phyloP scores from a whole-genome alignment of 2,797 vertebrate species.

The Sebastes nivosus region DNA sequence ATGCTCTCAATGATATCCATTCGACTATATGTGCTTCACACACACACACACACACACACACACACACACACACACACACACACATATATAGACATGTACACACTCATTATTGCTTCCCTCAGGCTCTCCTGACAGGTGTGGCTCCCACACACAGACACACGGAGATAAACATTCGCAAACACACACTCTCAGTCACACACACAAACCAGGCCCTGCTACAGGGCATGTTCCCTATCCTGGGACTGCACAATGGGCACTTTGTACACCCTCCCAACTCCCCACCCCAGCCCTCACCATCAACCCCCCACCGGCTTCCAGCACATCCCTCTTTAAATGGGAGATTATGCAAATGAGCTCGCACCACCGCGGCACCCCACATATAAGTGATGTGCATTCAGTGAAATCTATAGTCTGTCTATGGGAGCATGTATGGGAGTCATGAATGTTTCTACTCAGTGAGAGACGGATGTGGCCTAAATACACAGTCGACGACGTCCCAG shows the following conservation, averaged over 20 bases:
- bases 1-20: slow-evolving; percentile 66
- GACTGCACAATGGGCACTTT: slow-evolving; percentile 79
- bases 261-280: slow-evolving; percentile 59
- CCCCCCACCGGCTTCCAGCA: slow-evolving; percentile 71
- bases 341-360: slow-evolving; percentile 80
- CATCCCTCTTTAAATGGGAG: slow-evolving; percentile 81
- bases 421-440: slow-evolving; percentile 58
- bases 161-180: slow-evolving; percentile 43
- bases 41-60: not conserved
- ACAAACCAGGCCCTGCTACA: slow-evolving; percentile 61
- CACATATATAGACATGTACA: slow-evolving; percentile 30
- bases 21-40: slow-evolving; percentile 52
- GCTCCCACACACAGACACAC: slow-evolving; percentile 61
- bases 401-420: slow-evolving; percentile 64
- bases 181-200: slow-evolving; percentile 63
- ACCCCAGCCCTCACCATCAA: slow-evolving; percentile 62
- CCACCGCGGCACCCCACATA: slow-evolving; percentile 63
- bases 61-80: not conserved
- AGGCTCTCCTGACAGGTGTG: slow-evolving; percentile 80
- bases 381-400: slow-evolving; percentile 73
- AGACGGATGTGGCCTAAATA: slow-evolving; percentile 60
- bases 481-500: slow-evolving; percentile 37
- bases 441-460: slow-evolving; percentile 48
- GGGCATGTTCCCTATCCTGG: slow-evolving; percentile 75
- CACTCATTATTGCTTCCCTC: slow-evolving; percentile 69